Percentiles rank a stretch among this genome's conserved stretches.
phyloP scores from a whole-genome alignment of 2,113 vertebrate species.

The Cheirogaleus medius region DNA sequence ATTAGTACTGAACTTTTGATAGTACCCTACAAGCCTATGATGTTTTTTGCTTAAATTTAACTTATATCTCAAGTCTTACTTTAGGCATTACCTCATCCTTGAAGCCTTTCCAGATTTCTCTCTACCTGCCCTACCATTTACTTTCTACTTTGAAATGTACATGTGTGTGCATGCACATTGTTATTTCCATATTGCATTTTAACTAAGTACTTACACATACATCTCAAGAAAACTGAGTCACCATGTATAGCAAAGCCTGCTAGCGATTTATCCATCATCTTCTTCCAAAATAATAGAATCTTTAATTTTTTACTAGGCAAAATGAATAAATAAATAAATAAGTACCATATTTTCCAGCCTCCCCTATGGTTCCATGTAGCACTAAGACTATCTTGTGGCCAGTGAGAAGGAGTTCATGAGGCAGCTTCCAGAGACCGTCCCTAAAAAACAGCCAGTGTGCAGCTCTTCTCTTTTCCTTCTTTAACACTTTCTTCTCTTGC shows the following conservation, averaged over 20 bases:
- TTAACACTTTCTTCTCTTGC: background rate
- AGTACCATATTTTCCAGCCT: background rate
- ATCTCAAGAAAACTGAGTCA: background rate
- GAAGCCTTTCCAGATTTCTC: background rate
- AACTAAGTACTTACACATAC: background rate
- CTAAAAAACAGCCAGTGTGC: background rate
- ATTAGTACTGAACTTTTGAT: background rate
- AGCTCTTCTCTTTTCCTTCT: background rate
- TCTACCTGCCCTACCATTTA: background rate
- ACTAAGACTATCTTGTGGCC: background rate
- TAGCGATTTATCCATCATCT: background rate
- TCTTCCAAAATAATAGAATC: background rate
- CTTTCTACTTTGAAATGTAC: background rate
- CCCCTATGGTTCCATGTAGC: background rate
- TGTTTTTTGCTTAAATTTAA: constrained; percentile 3
- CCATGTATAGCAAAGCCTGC: background rate
- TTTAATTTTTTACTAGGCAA: background rate
- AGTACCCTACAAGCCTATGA: background rate
- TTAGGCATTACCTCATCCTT: background rate
- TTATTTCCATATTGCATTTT: background rate
- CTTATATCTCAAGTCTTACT: background rate
- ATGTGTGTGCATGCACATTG: background rate
- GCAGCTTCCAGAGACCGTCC: background rate
- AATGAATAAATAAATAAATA: background rate
- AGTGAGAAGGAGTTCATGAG: background rate